These are phyloP conservation scores for Excalfactoria chinensis DNA, from an alignment of 2,113 vertebrate species.

Conservation along the genomic window DNA sequence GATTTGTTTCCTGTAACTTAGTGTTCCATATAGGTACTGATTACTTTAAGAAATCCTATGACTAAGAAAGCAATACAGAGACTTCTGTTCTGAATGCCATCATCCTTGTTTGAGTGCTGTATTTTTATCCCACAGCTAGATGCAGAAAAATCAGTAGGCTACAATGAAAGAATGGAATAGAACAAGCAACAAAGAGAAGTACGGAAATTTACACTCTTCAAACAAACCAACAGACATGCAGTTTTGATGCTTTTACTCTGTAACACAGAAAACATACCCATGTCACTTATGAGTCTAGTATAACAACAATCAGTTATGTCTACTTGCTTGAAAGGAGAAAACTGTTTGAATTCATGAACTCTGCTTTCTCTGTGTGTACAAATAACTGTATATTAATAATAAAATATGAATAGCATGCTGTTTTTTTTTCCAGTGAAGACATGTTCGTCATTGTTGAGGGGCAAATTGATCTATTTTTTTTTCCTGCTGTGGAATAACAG, in stretches of 20 bases:
- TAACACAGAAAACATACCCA: background rate
- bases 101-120: background rate
- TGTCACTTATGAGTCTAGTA: background rate
- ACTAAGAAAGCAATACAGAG: background rate
- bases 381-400: background rate
- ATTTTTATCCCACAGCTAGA: background rate
- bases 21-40: background rate
- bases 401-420: background rate
- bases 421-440: background rate
- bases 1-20: background rate
- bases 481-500: background rate
- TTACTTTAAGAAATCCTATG: background rate
- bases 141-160: background rate
- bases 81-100: background rate
- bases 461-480: background rate
- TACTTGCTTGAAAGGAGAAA: background rate
- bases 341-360: background rate
- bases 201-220: background rate
- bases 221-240: background rate
- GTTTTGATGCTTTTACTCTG: background rate
- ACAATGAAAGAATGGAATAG: background rate
- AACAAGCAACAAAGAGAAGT: background rate
- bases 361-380: background rate
- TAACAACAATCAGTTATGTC: background rate
- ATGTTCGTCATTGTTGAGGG: background rate